These are phyloP conservation scores for Micromys minutus DNA, from an alignment of 2,113 vertebrate species.

Conservation along the genomic window DNA sequence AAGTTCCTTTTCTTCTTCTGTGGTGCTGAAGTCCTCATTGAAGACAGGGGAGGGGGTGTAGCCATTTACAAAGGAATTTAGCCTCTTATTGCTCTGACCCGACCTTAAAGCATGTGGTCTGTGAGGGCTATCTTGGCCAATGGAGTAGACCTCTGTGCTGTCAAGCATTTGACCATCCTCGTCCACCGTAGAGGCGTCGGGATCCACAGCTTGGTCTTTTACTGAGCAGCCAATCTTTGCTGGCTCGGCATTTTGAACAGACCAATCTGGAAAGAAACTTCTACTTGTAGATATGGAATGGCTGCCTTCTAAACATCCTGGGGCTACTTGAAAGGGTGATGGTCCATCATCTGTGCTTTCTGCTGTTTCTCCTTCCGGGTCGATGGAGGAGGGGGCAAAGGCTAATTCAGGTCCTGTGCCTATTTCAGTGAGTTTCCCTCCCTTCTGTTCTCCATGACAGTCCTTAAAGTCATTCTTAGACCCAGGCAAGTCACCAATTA, in stretches of 20 bases:
- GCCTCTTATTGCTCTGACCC: not conserved
- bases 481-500: constrained; percentile 1
- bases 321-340: fast-evolving
- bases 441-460: not conserved
- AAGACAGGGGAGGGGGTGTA: fast-evolving
- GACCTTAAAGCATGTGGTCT: fast-evolving
- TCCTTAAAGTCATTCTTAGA: constrained; percentile 43
- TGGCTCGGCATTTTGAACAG: not conserved
- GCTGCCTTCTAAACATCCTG: fast-evolving
- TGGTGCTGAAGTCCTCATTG: constrained; percentile 70
- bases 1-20: constrained; percentile 78
- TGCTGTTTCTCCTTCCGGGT: constrained; percentile 58
- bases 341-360: constrained; percentile 13
- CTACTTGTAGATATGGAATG: fast-evolving
- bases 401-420: not conserved
- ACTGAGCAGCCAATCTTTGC: fast-evolving
- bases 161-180: constrained; percentile 38
- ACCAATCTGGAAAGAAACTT: not conserved
- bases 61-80: fast-evolving
- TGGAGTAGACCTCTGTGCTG: not conserved
- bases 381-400: fast-evolving
- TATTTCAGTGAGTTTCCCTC: not conserved
- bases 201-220: constrained; percentile 54
- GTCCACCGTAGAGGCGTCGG: constrained; percentile 73
- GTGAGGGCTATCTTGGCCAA: fast-evolving